A percentile compares a stretch with the other conserved stretches of the same genome.
Conservation (phyloP, 2,888 invertebrate species). For the Netelia fuscicornis region DNA sequence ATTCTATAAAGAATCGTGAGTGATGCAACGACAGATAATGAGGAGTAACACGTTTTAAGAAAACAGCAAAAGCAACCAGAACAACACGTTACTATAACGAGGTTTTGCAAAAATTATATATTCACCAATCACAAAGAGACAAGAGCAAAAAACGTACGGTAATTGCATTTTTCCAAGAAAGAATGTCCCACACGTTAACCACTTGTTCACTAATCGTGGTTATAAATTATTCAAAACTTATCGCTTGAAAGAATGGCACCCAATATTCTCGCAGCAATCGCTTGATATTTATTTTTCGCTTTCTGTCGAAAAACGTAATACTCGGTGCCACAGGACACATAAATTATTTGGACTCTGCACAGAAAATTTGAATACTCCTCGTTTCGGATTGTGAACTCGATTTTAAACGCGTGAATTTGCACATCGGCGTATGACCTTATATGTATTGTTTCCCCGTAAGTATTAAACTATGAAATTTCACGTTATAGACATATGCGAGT, state of each 20-base stretch:
- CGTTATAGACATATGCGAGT: slow-evolving; percentile 71
- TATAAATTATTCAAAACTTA: slow-evolving; percentile 49
- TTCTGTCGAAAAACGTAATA: slow-evolving; percentile 16
- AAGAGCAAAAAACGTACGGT: slow-evolving; percentile 15
- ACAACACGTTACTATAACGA: neutral
- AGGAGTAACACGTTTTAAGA: neutral
- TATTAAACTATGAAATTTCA: slow-evolving; percentile 71
- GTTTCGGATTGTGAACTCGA: neutral
- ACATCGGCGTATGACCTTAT: slow-evolving; percentile 58
- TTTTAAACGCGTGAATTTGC: slow-evolving; percentile 32
- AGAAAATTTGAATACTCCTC: slow-evolving; percentile 40
- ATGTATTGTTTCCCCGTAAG: slow-evolving; percentile 67
- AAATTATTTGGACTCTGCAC: slow-evolving; percentile 30
- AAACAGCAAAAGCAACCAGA: neutral
- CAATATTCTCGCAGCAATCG: slow-evolving; percentile 17
- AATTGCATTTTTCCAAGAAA: slow-evolving; percentile 29
- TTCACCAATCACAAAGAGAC: slow-evolving; percentile 25
- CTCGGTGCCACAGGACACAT: slow-evolving; percentile 7
- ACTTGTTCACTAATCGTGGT: slow-evolving; percentile 53
- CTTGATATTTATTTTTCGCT: slow-evolving; percentile 9
- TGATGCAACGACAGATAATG: slow-evolving; percentile 13
- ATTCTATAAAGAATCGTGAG: slow-evolving; percentile 52
- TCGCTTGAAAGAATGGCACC: slow-evolving; percentile 31
- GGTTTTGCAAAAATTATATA: slow-evolving; percentile 46
- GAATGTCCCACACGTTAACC: slow-evolving; percentile 36